phyloP scores from a whole-genome alignment of 2,113 vertebrate species.

The Laticauda laticaudata region DNA sequence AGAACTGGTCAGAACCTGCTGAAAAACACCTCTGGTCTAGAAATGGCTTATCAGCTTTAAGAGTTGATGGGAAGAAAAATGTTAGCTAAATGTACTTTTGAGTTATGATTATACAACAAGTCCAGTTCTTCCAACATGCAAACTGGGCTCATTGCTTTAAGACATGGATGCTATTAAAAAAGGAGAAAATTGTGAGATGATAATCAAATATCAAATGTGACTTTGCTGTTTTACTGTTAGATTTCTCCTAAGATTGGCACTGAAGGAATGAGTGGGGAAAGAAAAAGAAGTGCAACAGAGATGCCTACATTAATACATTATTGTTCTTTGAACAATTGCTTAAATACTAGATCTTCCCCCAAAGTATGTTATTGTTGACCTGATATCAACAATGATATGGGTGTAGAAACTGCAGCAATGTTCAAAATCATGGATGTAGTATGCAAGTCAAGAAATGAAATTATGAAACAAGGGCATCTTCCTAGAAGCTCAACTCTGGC shows the following conservation, averaged over 20 bases:
- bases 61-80: no score
- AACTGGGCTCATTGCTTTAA: not conserved
- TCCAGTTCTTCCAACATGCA: not conserved
- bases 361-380: not conserved
- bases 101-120: not conserved
- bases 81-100: not conserved
- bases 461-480: not conserved
- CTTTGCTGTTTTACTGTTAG: not conserved
- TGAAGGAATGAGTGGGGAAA: not conserved
- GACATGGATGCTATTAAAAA: not conserved
- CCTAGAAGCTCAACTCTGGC: not conserved
- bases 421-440: not conserved
- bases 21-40: no score
- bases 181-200: not conserved
- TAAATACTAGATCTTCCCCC: not conserved
- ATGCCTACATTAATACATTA: not conserved
- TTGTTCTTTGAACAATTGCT: not conserved
- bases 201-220: not conserved
- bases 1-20: no score
- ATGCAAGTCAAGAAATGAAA: not conserved
- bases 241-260: not conserved
- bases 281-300: not conserved
- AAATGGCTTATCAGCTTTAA: not conserved
- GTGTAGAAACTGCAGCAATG: not conserved
- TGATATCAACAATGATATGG: not conserved